phyloP scores from a whole-genome alignment of 92 coral and sea anemone genomes.

The Phymanthus crucifer region DNA sequence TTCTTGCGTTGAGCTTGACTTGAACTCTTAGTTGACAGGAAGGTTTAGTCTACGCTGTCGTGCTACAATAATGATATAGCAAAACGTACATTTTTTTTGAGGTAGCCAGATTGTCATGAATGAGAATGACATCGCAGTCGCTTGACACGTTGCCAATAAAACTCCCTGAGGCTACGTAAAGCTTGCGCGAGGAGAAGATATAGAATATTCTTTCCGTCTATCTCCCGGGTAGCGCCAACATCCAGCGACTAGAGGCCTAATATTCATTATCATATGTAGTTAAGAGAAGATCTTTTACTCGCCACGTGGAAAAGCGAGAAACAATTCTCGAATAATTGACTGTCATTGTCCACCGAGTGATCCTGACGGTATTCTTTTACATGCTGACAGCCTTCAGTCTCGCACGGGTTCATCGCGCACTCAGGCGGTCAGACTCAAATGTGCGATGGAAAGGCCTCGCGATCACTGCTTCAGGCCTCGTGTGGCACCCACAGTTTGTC shows the following conservation, averaged over 20 bases:
- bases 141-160: slow-evolving; percentile 10
- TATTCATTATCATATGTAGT: slow-evolving; percentile 7
- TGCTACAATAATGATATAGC: slow-evolving; percentile 60
- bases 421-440: slow-evolving; percentile 24
- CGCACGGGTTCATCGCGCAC: slow-evolving; percentile 21
- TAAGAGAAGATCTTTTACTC: slow-evolving; percentile 22
- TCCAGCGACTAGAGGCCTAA: background rate
- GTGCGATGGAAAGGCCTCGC: slow-evolving; percentile 18
- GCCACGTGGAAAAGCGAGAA: slow-evolving; percentile 60
- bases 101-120: slow-evolving; percentile 61
- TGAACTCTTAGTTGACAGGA: background rate
- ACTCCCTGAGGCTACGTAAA: background rate
- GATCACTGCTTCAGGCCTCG: background rate
- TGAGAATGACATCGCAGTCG: slow-evolving; percentile 14
- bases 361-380: slow-evolving; percentile 60
- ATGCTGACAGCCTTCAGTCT: slow-evolving; percentile 51
- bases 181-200: background rate
- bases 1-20: slow-evolving; percentile 33
- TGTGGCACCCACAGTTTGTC: background rate
- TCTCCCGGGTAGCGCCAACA: slow-evolving; percentile 21
- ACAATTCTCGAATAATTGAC: slow-evolving; percentile 58
- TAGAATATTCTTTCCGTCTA: slow-evolving; percentile 17
- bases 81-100: slow-evolving; percentile 16
- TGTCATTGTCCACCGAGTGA: slow-evolving; percentile 69
- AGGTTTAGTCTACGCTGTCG: slow-evolving; percentile 59